A percentile compares a stretch with the other conserved stretches of the same genome.
Conservation (phyloP, 2,113 vertebrate genomes). For the Paradisaea rubra region DNA sequence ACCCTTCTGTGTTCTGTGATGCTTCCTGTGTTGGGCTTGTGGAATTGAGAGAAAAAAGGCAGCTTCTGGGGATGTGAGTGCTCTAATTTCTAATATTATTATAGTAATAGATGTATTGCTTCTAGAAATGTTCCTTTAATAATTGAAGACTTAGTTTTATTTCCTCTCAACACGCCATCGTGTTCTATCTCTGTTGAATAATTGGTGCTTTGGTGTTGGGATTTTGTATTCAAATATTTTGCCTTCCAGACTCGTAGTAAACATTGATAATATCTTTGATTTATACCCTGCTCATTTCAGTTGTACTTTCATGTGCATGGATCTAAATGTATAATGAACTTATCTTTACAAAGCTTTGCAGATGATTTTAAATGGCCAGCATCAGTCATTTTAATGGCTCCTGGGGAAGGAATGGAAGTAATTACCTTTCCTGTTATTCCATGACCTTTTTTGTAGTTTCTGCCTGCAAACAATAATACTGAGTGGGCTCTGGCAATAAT, state of each 20-base stretch:
- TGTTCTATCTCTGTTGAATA: neutral
- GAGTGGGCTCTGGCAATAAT: neutral
- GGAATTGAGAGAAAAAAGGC: neutral
- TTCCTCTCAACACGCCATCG: neutral
- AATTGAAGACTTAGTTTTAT: neutral
- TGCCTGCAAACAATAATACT: neutral
- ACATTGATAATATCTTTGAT: slow-evolving; percentile 19
- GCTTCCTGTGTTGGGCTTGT: neutral
- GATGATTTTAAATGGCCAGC: slow-evolving; percentile 7
- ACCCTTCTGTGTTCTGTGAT: neutral
- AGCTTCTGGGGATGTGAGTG: neutral
- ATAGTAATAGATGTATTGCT: neutral
- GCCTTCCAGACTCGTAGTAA: slow-evolving; percentile 5
- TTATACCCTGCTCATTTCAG: neutral
- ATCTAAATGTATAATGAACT: slow-evolving; percentile 34
- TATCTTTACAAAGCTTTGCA: neutral
- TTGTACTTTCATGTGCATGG: neutral
- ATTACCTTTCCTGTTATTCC: slow-evolving; percentile 21
- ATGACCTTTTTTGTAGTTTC: neutral
- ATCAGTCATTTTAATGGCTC: slow-evolving; percentile 30
- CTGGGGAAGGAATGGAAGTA: neutral
- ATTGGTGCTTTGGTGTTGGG: neutral
- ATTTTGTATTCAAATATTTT: neutral
- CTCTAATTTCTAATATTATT: neutral
- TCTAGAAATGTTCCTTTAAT: neutral